These are phyloP conservation scores for Drosophila simulans DNA, from an alignment of 1,140 invertebrate species.

Conservation along the genomic window DNA sequence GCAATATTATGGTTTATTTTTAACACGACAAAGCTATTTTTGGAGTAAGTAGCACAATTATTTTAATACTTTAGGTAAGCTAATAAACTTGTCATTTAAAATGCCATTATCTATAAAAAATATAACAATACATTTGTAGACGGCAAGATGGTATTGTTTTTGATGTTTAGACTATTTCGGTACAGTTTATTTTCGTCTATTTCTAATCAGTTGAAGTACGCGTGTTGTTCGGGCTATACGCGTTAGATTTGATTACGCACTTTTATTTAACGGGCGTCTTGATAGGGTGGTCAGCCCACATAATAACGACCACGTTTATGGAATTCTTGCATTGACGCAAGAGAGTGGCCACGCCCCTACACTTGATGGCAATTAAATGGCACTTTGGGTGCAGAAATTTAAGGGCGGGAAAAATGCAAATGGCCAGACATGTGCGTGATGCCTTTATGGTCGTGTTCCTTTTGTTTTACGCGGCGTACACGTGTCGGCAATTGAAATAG, in stretches of 20 bases:
- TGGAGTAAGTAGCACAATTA: too few relatives aligned
- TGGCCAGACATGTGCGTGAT: slow-evolving; percentile 20
- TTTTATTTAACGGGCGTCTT: slow-evolving; percentile 40
- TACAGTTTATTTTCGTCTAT: slow-evolving; percentile 8
- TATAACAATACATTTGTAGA: not conserved
- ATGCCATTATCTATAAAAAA: too few relatives aligned
- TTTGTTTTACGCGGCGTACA: slow-evolving; percentile 60
- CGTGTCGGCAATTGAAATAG: slow-evolving; percentile 75
- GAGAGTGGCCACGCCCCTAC: slow-evolving; percentile 30
- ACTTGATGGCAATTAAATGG: slow-evolving; percentile 43
- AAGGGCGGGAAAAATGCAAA: slow-evolving; percentile 33
- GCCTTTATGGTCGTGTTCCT: slow-evolving; percentile 27
- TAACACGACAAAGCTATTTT: too few relatives aligned
- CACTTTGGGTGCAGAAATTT: slow-evolving; percentile 29
- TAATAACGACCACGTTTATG: slow-evolving; percentile 36
- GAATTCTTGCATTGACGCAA: slow-evolving; percentile 56
- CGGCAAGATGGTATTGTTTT: not conserved
- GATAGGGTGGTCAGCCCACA: slow-evolving; percentile 2
- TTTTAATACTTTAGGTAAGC: too few relatives aligned
- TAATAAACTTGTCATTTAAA: too few relatives aligned
- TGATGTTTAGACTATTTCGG: slow-evolving; percentile 6
- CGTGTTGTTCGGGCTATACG: slow-evolving; percentile 25
- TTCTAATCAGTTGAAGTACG: slow-evolving; percentile 7
- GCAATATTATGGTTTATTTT: too few relatives aligned
- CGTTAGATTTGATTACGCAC: slow-evolving; percentile 59